These are phyloP conservation scores for Glareola pratincola DNA, from an alignment of 2,113 vertebrate species.

Conservation along the genomic window DNA sequence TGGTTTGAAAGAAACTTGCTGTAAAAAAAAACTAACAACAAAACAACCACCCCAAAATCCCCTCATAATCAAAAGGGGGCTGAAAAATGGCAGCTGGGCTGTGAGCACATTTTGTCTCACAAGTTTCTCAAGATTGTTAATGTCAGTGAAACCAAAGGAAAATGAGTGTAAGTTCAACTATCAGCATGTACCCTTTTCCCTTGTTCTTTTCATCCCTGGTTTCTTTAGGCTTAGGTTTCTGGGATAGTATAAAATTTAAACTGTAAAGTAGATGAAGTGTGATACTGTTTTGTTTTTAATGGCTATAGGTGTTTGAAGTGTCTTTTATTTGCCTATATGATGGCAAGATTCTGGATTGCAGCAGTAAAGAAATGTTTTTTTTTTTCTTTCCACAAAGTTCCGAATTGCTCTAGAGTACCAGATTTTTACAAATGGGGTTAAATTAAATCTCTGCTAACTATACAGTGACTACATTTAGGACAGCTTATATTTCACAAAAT, in stretches of 20 bases:
- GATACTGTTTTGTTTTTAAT: background rate
- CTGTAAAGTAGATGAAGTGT: background rate
- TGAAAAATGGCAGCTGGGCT: background rate
- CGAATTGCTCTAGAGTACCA: background rate
- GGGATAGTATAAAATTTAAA: background rate
- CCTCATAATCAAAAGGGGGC: background rate
- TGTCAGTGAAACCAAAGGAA: background rate
- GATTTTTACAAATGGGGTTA: background rate
- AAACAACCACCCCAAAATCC: background rate
- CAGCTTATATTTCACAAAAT: constrained; percentile 9
- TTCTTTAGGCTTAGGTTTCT: background rate
- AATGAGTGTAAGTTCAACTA: background rate
- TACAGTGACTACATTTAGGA: background rate
- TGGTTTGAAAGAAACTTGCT: background rate
- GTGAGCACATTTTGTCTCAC: background rate
- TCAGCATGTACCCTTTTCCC: background rate
- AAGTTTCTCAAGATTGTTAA: background rate
- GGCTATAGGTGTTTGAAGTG: background rate
- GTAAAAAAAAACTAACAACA: background rate
- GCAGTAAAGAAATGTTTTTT: background rate
- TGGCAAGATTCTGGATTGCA: background rate
- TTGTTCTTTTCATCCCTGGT: background rate
- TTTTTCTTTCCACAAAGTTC: background rate
- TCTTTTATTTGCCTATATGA: background rate
- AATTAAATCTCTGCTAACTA: constrained; percentile 5